These are phyloP conservation scores for Tachycineta bicolor DNA, from an alignment of 2,113 vertebrate species.

Conservation along the genomic window DNA sequence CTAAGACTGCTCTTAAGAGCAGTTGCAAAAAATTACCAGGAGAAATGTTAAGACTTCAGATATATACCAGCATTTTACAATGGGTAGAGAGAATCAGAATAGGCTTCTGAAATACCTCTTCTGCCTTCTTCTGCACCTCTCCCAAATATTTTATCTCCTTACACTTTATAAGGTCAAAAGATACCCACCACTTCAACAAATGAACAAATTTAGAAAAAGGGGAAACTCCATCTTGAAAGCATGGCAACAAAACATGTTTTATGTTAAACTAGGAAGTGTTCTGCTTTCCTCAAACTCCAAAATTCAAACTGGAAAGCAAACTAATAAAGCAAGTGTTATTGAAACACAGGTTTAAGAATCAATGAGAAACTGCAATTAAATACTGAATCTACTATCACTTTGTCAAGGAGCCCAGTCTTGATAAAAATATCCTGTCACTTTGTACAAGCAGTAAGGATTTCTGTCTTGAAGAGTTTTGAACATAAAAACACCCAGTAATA, in stretches of 20 bases:
- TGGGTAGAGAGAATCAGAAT: not conserved
- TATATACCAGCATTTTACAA: not conserved
- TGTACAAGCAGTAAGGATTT: not conserved
- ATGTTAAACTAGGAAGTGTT: not conserved
- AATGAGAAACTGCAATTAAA: not conserved
- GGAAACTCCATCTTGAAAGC: not conserved
- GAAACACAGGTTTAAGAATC: not conserved
- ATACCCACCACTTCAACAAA: not conserved
- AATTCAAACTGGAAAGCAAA: not conserved
- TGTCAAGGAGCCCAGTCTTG: not conserved
- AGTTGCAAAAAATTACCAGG: not conserved
- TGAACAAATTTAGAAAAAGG: not conserved
- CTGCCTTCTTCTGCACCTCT: not conserved
- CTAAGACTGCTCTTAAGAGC: not conserved
- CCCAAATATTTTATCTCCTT: not conserved
- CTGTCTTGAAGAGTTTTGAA: not conserved
- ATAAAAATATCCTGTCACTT: not conserved
- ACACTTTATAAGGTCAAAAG: not conserved
- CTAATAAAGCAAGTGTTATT: not conserved
- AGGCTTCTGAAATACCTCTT: not conserved
- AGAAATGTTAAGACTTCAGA: not conserved
- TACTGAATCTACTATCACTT: not conserved
- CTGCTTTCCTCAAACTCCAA: not conserved
- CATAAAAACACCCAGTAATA: not conserved
- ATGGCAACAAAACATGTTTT: not conserved